Evolutionary conservation across 2,888 invertebrate genomes (phyloP), one percentile per base, ranked within the genome.

Genomic region (Lagria hirta): DNA sequence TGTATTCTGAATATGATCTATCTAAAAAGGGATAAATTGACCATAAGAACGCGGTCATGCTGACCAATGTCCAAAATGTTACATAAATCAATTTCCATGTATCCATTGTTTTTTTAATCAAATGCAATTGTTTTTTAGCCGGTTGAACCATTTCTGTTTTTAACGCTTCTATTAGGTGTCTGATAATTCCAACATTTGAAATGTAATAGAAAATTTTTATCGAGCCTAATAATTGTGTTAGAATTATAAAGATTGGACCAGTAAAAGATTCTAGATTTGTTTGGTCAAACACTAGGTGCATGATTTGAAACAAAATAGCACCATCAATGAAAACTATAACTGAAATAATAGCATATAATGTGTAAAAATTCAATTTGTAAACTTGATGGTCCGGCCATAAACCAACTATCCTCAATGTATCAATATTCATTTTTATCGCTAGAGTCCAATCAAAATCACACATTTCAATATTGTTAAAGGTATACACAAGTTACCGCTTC

Each of bases 131-230:
- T 16, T 43, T 12, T 20, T 44, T 46, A 4, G 21, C 44, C 4
- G 54, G 51, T 36, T 51, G 51, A 37, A 55, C 55, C 7, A 24
- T 12, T 3, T 40, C 16, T 1, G 43, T 33, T 13, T 45, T 33
- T 2, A 54, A 18, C 4, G 11, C 15, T 2, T 10, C 4, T 15
- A 48, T 26, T 10, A 35, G 15, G 3, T 6, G 11, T 8, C 21
- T 35, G 4, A 35, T 2, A 10, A 26, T 24, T 10, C 5, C 13
- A 2, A 35, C 18, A 1, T 26, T 26, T 3, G 12, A 10, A 3
- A 26, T 7, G 12, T 26, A 35, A 17, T 17, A 26, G 7, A 11
- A 35, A 10, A 35, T 7, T 24, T 35, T 35, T 1, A 26, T 11
- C 8, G 26, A 24, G 2, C 3, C 24, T 13, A 26, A 7, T 7